Conservation (phyloP, 1,140 invertebrate genomes). For the Stenopsyche tienmushanensis region DNA sequence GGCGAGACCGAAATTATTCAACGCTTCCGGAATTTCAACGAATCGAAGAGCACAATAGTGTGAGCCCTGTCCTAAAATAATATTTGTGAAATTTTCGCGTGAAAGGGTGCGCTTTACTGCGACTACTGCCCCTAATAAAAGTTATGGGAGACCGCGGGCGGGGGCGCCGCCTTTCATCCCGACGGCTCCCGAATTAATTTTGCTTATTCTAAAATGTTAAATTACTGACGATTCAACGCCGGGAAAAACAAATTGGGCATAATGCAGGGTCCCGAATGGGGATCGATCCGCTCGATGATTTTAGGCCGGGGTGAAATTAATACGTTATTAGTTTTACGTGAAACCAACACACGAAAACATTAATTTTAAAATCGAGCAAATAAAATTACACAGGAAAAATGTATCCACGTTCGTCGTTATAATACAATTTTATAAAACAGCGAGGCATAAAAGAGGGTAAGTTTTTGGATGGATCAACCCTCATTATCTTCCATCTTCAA, state of each 20-base stretch:
- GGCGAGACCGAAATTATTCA: too few species aligned
- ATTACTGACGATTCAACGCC: neutral
- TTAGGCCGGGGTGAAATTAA: neutral
- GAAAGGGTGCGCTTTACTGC: conserved; percentile 8
- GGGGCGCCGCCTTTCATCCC: neutral
- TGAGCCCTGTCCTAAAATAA: conserved; percentile 18
- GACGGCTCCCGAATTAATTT: neutral
- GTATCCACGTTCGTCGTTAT: neutral
- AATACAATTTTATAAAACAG: neutral
- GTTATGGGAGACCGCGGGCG: neutral
- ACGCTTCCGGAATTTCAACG: neutral
- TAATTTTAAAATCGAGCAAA: neutral
- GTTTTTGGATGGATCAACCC: too few species aligned
- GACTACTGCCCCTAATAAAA: conserved; percentile 5
- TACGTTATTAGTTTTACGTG: neutral
- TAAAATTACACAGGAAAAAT: neutral
- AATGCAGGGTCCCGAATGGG: neutral
- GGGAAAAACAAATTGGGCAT: neutral
- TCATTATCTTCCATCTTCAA: too few species aligned
- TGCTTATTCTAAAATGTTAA: neutral
- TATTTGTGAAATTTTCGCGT: conserved; percentile 23
- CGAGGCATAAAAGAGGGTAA: neutral
- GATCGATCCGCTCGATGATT: too few species aligned
- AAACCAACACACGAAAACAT: neutral
- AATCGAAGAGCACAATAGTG: neutral